Conservation (phyloP, 2,113 vertebrate species). For the Caretta caretta region DNA sequence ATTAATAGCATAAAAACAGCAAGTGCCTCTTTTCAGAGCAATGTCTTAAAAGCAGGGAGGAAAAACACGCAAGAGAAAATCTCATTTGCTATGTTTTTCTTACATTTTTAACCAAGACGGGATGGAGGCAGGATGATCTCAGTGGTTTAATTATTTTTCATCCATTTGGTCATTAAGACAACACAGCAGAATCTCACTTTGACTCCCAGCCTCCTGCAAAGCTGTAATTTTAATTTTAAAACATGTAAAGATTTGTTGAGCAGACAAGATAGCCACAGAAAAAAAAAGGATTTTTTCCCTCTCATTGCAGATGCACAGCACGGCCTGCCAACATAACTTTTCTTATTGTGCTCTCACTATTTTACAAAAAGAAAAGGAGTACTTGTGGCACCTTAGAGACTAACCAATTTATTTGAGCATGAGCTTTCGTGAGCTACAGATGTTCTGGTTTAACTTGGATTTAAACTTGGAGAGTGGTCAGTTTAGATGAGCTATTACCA, state of each 20-base stretch:
- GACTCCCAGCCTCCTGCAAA: constrained; percentile 6
- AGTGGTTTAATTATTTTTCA: constrained; percentile 12
- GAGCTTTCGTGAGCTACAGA: too few relatives aligned
- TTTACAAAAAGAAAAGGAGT: too few relatives aligned
- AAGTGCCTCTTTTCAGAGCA: constrained; percentile 53
- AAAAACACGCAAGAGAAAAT: constrained; percentile 44
- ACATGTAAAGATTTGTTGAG: neutral
- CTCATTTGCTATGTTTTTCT: constrained; percentile 60
- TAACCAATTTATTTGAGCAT: too few relatives aligned
- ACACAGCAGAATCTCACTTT: neutral
- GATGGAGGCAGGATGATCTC: constrained; percentile 34
- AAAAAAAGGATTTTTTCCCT: constrained; percentile 1
- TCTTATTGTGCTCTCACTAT: neutral
- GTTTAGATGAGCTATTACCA: too few relatives aligned
- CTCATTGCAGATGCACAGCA: neutral
- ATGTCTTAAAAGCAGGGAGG: constrained; percentile 58
- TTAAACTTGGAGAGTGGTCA: too few relatives aligned
- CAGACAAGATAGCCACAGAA: neutral
- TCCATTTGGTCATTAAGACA: constrained; percentile 23
- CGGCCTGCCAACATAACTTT: neutral
- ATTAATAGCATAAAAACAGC: constrained; percentile 69
- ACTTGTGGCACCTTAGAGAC: too few relatives aligned
- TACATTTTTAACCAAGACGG: constrained; percentile 17
- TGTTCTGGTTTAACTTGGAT: too few relatives aligned
- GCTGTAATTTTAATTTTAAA: constrained; percentile 41